These are phyloP conservation scores for Odontothrips loti DNA, from an alignment of 2,888 invertebrate genomes.

Conservation along the genomic window DNA sequence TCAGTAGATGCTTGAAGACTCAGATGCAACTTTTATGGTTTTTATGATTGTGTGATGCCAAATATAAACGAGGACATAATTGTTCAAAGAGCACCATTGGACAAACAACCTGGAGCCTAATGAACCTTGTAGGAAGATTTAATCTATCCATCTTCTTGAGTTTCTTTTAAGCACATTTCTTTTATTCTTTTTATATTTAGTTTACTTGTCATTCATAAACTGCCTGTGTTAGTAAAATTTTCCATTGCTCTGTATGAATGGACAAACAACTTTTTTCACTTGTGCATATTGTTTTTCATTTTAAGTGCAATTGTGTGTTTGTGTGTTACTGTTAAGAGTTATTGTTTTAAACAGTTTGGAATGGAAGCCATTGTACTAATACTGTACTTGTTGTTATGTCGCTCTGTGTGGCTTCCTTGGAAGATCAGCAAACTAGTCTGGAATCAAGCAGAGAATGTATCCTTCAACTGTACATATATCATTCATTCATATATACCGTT, in stretches of 20 bases:
- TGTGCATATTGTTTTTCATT: neutral
- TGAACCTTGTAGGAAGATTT: neutral
- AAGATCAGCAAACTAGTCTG: slow-evolving; percentile 9
- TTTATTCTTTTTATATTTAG: neutral
- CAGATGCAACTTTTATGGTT: neutral
- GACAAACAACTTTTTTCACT: neutral
- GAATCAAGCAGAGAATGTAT: neutral
- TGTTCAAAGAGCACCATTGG: no score
- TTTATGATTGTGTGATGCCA: neutral
- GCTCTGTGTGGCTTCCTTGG: neutral
- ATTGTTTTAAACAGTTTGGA: neutral
- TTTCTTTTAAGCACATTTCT: neutral
- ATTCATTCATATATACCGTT: neutral
- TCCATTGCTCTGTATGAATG: neutral
- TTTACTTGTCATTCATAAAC: neutral
- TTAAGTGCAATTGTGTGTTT: neutral
- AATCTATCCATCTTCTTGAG: neutral
- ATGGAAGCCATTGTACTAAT: neutral
- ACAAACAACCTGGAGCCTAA: no score
- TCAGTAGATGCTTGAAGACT: neutral
- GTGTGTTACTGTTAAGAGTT: neutral
- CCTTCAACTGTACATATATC: neutral
- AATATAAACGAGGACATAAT: no score
- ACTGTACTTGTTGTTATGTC: neutral
- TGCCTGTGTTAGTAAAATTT: neutral